phyloP scores from a whole-genome alignment of 2,797 vertebrate species.

The Scyliorhinus canicula region DNA sequence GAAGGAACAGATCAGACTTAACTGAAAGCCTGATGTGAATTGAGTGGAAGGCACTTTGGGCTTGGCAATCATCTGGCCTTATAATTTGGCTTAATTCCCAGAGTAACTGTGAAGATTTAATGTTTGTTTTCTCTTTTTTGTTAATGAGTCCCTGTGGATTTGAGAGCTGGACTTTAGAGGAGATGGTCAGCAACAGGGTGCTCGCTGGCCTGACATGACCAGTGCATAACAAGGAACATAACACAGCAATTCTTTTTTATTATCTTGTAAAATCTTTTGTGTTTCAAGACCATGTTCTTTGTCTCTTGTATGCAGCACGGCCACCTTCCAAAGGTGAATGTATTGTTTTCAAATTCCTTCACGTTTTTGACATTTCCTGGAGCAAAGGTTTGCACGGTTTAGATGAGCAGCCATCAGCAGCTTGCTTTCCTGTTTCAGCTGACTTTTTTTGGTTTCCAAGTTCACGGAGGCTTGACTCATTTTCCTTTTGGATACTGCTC shows the following conservation, averaged over 20 bases:
- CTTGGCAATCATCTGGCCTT: not conserved
- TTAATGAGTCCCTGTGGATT: not conserved
- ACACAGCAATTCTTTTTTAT: not conserved
- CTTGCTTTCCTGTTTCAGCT: not conserved
- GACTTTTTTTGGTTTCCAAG: not conserved
- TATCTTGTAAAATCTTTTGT: not conserved
- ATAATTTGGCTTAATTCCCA: constrained; percentile 3
- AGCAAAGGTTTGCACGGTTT: not conserved
- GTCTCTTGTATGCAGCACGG: not conserved
- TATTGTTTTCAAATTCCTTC: not conserved
- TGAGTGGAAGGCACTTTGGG: not conserved
- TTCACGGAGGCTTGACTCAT: not conserved
- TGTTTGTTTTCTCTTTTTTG: not conserved
- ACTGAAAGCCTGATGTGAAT: not conserved
- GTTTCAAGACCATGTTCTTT: not conserved
- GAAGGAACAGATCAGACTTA: not conserved
- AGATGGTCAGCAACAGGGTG: not conserved
- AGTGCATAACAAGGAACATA: not conserved
- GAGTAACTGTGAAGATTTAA: constrained; percentile 16
- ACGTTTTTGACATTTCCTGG: not conserved
- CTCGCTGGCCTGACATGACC: not conserved
- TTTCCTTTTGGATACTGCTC: not conserved
- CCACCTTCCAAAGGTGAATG: not conserved
- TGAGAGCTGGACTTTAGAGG: not conserved
- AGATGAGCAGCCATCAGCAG: not conserved